Evolutionary conservation across 1,140 invertebrate species (phyloP).

Genomic region (Maconellicoccus hirsutus): DNA sequence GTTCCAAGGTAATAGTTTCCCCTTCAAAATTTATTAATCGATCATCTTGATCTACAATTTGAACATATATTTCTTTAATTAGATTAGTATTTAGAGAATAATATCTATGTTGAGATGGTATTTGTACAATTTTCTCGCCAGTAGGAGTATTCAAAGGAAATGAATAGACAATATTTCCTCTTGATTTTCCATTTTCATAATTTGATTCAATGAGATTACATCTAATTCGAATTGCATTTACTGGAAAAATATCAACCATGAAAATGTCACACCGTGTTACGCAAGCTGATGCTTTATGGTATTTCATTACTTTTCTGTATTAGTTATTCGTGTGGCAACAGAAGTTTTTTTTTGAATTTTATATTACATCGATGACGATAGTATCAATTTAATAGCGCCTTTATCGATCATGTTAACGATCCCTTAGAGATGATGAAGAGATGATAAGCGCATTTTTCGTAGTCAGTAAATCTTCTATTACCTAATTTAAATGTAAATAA

Average conservation of each 20-base stretch:
- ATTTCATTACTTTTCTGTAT: too few relatives aligned
- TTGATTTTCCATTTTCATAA: slow-evolving; percentile 1
- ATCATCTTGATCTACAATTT: slow-evolving; percentile 16
- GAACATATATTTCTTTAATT: neutral
- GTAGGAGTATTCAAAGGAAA: slow-evolving; percentile 17
- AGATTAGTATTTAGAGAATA: neutral
- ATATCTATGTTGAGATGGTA: neutral
- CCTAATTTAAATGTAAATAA: too few relatives aligned
- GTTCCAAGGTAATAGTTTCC: neutral
- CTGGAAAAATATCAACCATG: slow-evolving; percentile 1
- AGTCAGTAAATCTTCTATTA: too few relatives aligned
- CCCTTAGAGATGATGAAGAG: too few relatives aligned
- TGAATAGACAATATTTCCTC: slow-evolving; percentile 7
- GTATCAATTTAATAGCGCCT: too few relatives aligned
- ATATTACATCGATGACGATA: too few relatives aligned
- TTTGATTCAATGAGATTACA: neutral
- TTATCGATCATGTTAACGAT: too few relatives aligned
- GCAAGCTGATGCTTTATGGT: too few relatives aligned
- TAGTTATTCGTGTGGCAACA: too few relatives aligned
- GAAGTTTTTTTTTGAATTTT: too few relatives aligned
- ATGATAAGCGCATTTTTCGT: too few relatives aligned
- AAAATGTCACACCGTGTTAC: too few relatives aligned
- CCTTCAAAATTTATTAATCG: neutral
- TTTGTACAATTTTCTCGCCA: neutral
- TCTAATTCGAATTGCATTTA: neutral